phyloP scores from a whole-genome alignment of 1,140 invertebrate species.

The Mactra quadrangularis region DNA sequence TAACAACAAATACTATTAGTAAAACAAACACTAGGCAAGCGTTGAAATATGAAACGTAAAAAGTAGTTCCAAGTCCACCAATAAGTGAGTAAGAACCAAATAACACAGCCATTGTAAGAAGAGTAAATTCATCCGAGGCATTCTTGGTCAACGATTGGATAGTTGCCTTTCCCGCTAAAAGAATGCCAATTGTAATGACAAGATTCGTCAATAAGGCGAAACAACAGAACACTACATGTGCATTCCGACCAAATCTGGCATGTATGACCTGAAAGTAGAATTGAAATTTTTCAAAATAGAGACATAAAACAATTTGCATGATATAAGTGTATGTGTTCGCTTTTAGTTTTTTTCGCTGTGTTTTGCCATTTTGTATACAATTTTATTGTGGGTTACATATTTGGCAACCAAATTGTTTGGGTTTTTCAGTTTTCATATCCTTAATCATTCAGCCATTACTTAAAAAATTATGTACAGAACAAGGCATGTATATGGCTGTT shows the following conservation, averaged over 20 bases:
- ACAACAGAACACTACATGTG: conserved; percentile 82
- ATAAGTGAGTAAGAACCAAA: conserved; percentile 82
- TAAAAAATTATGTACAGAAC: no score
- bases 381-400: no score
- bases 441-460: no score
- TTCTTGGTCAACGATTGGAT: conserved; percentile 76
- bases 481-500: no score
- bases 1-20: conserved; percentile 78
- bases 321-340: neutral
- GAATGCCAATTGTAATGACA: conserved; percentile 82
- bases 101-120: conserved; percentile 74
- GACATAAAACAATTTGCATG: neutral
- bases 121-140: conserved; percentile 74
- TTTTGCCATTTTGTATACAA: no score
- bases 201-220: conserved; percentile 84
- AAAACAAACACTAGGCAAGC: conserved; percentile 81
- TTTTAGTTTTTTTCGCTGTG: no score
- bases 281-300: no score
- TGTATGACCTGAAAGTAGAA: conserved; percentile 77
- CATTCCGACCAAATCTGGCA: conserved; percentile 81
- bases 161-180: conserved; percentile 76
- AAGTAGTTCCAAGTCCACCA: conserved; percentile 83
- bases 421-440: no score
- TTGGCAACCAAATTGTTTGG: no score
- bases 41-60: conserved; percentile 84